These are phyloP conservation scores for Ectemnius continuus DNA, from an alignment of 2,888 invertebrate genomes.

Conservation along the genomic window DNA sequence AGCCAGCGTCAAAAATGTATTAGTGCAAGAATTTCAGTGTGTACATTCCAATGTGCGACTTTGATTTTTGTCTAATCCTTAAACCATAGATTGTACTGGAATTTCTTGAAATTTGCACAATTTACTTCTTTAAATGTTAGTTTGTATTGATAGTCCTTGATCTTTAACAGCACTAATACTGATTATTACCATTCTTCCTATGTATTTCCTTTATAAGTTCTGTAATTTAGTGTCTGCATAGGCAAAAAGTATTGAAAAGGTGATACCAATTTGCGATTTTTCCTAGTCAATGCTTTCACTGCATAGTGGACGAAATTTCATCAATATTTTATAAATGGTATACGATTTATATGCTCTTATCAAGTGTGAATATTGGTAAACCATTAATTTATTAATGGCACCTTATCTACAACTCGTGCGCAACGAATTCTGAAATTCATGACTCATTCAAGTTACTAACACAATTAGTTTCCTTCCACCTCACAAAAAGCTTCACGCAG, in stretches of 20 bases:
- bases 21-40: too few relatives aligned
- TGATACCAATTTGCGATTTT: too few relatives aligned
- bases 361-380: constrained; percentile 1
- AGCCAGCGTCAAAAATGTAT: too few relatives aligned
- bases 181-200: too few relatives aligned
- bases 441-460: background rate
- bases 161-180: too few relatives aligned
- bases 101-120: background rate
- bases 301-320: constrained; percentile 34
- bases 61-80: too few relatives aligned
- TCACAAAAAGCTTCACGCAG: background rate
- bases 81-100: background rate
- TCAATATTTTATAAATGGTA: constrained; percentile 15
- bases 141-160: too few relatives aligned
- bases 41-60: too few relatives aligned
- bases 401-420: too few relatives aligned
- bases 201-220: background rate
- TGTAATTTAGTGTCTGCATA: background rate
- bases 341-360: constrained; percentile 18
- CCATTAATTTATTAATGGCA: too few relatives aligned
- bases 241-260: too few relatives aligned
- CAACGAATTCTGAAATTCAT: background rate
- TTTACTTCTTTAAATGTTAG: background rate
- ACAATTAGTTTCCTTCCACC: constrained; percentile 17
- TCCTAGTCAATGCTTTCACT: constrained; percentile 4